These are phyloP conservation scores for Acanthornis magna DNA, from an alignment of 2,797 vertebrate species.

Conservation along the genomic window DNA sequence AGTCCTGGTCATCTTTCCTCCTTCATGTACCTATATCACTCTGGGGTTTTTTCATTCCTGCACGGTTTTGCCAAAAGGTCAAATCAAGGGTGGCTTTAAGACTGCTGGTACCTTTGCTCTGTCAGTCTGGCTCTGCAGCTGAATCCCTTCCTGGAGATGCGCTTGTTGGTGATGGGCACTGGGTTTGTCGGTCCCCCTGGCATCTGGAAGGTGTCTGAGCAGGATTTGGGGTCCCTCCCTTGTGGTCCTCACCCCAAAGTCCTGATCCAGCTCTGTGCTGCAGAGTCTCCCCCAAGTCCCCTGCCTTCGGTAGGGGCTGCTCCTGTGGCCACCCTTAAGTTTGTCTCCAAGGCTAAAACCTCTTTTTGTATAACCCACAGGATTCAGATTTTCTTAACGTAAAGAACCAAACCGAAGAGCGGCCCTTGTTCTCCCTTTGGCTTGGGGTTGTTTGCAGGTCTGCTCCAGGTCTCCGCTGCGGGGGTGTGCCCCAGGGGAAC, in stretches of 20 bases:
- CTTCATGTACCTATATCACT: neutral
- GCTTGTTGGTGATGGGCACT: neutral
- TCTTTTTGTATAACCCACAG: neutral
- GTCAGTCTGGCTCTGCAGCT: neutral
- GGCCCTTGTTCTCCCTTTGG: neutral
- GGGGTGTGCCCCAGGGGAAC: neutral
- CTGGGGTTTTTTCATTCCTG: neutral
- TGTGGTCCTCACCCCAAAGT: neutral
- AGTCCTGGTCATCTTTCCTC: neutral
- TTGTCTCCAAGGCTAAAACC: neutral
- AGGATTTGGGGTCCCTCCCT: neutral
- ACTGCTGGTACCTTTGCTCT: neutral
- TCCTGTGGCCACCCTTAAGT: neutral
- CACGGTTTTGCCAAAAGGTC: neutral
- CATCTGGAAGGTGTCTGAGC: neutral
- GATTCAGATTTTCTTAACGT: neutral
- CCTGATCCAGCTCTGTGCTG: neutral
- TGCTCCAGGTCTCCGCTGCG: neutral
- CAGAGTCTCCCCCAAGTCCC: neutral
- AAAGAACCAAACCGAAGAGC: neutral
- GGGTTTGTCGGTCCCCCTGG: neutral
- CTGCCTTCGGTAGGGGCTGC: neutral
- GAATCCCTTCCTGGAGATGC: neutral
- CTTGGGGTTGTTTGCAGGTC: neutral
- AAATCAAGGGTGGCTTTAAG: neutral